Evolutionary conservation across 1,140 invertebrate genomes (phyloP), one percentile per base, ranked within the genome.

Genomic region (Hesperophylax magnus): DNA sequence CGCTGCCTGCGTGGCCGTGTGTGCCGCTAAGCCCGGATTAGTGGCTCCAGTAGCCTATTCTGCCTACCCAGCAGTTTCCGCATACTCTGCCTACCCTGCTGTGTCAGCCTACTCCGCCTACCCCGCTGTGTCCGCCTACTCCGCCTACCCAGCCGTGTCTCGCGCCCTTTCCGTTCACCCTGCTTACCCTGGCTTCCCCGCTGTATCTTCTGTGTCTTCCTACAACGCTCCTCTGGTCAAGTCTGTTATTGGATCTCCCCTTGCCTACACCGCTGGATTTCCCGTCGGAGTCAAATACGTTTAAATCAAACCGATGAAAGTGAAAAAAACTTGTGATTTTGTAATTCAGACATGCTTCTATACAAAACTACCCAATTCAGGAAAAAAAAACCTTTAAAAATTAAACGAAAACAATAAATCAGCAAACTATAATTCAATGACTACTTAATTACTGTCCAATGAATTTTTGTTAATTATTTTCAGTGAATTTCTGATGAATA

Each of bases 1-100:
- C 82, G 87, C 90, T 84, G 88, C 89, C 82, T 81, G 91, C 77
- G 84, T 92, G 86, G 90, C 89, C 56, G 85, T 90, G 76, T 91
- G 90, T 56, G 89, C 89, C 82, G 91, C 91, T 82, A 88, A 86
- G 84, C 90, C 90, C 71, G 87, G 84, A 76, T 2, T 47, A 6
- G 84, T 85, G 77, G 81, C 85, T 39, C 84, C 85, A 39, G 78
- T 82, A 14, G 74, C 79, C 20, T 85, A 84, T 77, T 81, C 83
- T 83, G 20, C 58, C 52, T 77, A 74, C 65, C 83, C 80, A 11
- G 80, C 67, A 24, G 83, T 79, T 8, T 65, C 31, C 9, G 69
- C 77, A 61, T 84, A 84, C 61, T n/a, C 22, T 11, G 84, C 78
- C 47, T 65, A 78, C 67, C 76, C 79, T 5, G 77, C 77, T 8